phyloP scores from a whole-genome alignment of 2,113 vertebrate genomes.

The Pagrus major region DNA sequence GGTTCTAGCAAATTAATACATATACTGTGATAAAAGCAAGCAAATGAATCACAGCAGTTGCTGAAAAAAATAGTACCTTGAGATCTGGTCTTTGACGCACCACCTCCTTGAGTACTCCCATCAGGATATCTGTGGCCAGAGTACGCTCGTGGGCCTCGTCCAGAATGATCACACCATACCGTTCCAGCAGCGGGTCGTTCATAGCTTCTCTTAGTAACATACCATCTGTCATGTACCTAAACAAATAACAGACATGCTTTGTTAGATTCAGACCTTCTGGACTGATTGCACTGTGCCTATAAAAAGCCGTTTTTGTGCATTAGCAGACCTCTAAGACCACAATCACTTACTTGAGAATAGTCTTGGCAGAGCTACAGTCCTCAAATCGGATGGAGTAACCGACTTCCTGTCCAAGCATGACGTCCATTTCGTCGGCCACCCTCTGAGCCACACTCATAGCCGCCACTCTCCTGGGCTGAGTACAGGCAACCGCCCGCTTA shows the following conservation, averaged over 20 bases:
- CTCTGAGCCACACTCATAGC: constrained; percentile 98
- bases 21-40: not conserved
- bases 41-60: too few species aligned
- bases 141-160: constrained; percentile 98
- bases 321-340: not conserved
- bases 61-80: constrained; percentile 91
- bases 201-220: constrained; percentile 98
- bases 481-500: constrained; percentile 95
- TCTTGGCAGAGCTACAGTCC: constrained; percentile 98
- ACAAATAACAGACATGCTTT: not conserved
- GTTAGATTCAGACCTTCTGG: not conserved
- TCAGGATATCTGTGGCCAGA: constrained; percentile 97
- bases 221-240: constrained; percentile 98
- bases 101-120: constrained; percentile 99
- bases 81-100: constrained; percentile 95
- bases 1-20: not conserved
- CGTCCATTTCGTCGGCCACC: constrained; percentile 98
- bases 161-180: constrained; percentile 98
- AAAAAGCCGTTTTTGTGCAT: not conserved
- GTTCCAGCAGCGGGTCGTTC: constrained; percentile 98
- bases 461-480: constrained; percentile 94
- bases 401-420: constrained; percentile 98
- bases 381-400: constrained; percentile 98
- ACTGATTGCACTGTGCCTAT: not conserved
- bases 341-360: constrained; percentile 92